Evolutionary conservation across 2,113 vertebrate species (phyloP).

Genomic region (Bostrychus sinensis): DNA sequence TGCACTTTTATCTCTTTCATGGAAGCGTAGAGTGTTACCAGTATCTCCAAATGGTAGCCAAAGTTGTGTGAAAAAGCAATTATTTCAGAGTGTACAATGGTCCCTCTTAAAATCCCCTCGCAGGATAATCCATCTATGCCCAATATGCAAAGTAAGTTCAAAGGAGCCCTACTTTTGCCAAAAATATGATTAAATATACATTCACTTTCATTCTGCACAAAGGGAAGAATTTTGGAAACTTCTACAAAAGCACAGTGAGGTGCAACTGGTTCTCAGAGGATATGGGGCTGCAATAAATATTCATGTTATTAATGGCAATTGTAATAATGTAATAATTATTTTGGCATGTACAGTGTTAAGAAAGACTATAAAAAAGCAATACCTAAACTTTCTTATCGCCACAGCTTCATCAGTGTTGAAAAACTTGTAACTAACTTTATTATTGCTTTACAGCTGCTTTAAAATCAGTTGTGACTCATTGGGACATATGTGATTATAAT

Average conservation of each 20-base stretch:
- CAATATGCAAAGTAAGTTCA: conserved; percentile 11
- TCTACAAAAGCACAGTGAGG: background rate
- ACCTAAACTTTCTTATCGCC: too few species aligned
- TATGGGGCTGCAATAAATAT: too few species aligned
- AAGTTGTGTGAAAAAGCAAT: conserved; percentile 5
- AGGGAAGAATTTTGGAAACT: background rate
- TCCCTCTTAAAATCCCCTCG: background rate
- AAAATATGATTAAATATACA: conserved; percentile 11
- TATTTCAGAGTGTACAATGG: conserved; percentile 6
- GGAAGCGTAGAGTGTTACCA: background rate
- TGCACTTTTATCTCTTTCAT: background rate
- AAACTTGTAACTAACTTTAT: too few species aligned
- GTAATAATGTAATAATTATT: background rate
- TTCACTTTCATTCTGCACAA: conserved; percentile 1
- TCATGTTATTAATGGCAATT: background rate
- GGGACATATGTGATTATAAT: too few species aligned
- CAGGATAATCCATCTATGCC: background rate
- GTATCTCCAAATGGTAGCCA: conserved; percentile 5
- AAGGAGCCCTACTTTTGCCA: background rate
- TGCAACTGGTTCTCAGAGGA: conserved; percentile 5
- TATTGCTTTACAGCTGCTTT: too few species aligned
- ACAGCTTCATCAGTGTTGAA: too few species aligned
- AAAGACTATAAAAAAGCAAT: too few species aligned
- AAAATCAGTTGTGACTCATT: too few species aligned
- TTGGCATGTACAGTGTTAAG: too few species aligned